phyloP scores from a whole-genome alignment of 2,797 vertebrate species.

The Brachyalestes nurse region DNA sequence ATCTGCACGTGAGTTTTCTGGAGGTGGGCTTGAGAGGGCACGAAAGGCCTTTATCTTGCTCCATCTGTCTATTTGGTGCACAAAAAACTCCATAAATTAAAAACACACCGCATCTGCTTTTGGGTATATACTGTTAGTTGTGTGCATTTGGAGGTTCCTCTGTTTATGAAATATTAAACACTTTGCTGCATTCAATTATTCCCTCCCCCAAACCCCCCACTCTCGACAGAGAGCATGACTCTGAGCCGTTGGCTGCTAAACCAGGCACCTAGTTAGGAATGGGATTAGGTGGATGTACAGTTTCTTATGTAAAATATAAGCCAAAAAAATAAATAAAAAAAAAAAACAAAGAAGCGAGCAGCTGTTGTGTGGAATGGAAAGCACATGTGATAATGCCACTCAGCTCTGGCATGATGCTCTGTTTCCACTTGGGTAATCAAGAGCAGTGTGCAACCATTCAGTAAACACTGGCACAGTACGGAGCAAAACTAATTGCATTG shows the following conservation, averaged over 20 bases:
- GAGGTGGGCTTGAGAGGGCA: conserved; percentile 62
- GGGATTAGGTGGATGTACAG: conserved; percentile 44
- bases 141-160: conserved; percentile 74
- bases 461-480: conserved; percentile 63
- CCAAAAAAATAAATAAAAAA: conserved; percentile 14
- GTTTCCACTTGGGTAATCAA: conserved; percentile 66
- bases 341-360: conserved; percentile 61
- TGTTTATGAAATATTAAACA: conserved; percentile 81
- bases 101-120: conserved; percentile 77
- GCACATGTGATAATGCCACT: conserved; percentile 65
- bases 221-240: conserved; percentile 64
- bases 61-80: conserved; percentile 76
- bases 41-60: conserved; percentile 75
- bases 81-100: conserved; percentile 75
- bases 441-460: conserved; percentile 56
- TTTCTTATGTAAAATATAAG: conserved; percentile 54
- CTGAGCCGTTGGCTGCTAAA: conserved; percentile 52
- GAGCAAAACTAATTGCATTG: conserved; percentile 58
- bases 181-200: conserved; percentile 74
- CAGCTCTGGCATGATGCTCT: conserved; percentile 57
- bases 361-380: conserved; percentile 69
- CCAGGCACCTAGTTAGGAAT: conserved; percentile 49
- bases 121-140: conserved; percentile 76
- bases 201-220: conserved; percentile 50
- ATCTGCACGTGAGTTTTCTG: conserved; percentile 37